Conservation (phyloP, 2,888 invertebrate genomes). For the Cetonia aurata region DNA sequence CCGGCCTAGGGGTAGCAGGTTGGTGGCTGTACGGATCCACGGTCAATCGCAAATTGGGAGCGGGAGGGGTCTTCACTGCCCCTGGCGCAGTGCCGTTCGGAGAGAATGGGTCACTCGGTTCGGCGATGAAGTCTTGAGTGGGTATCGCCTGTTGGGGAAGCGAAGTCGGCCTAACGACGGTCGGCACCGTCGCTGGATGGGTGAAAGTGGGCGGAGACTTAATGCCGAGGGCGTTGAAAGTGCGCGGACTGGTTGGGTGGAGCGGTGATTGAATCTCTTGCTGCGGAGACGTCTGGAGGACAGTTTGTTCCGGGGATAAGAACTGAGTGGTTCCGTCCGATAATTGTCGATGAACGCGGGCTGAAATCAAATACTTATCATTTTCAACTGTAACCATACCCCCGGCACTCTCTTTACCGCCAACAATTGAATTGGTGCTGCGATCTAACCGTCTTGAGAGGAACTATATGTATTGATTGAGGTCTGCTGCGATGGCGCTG, state of each 20-base stretch:
- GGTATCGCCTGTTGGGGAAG: constrained; percentile 63
- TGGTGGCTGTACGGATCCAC: constrained; percentile 70
- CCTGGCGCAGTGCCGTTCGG: constrained; percentile 55
- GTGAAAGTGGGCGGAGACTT: constrained; percentile 58
- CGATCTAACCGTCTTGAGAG: too few species aligned
- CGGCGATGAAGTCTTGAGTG: constrained; percentile 53
- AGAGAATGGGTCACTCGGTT: constrained; percentile 58
- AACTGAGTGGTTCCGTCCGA: constrained; percentile 61
- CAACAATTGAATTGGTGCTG: too few species aligned
- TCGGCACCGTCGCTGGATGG: constrained; percentile 51
- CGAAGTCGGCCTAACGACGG: constrained; percentile 49
- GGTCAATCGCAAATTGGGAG: constrained; percentile 55
- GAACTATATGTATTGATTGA: too few species aligned
- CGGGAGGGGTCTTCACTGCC: constrained; percentile 50
- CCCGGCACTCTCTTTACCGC: too few species aligned
- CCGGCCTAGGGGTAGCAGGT: constrained; percentile 70
- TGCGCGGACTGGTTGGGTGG: constrained; percentile 60
- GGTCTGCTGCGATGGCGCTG: too few species aligned
- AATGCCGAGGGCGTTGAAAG: constrained; percentile 58
- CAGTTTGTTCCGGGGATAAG: constrained; percentile 58
- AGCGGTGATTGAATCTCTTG: constrained; percentile 61
- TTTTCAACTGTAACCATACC: neutral
- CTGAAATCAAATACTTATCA: constrained; percentile 56
- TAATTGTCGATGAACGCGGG: constrained; percentile 71
- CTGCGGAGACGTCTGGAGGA: constrained; percentile 58